phyloP scores from a whole-genome alignment of 2,113 vertebrate species.

The Albula glossodonta region DNA sequence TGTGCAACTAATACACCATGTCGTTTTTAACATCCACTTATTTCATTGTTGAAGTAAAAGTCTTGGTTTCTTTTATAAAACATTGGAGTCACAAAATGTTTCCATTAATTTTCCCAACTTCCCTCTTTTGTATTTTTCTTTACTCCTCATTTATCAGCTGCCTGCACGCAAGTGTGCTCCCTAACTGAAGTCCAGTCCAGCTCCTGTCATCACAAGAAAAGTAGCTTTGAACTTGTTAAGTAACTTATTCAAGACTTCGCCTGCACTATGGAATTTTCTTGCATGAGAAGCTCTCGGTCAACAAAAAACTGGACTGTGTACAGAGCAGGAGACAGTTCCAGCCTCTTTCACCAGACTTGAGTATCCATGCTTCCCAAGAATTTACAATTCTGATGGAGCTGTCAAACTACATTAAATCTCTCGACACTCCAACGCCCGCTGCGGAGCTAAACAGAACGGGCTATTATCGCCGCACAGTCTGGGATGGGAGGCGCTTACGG shows the following conservation, averaged over 20 bases:
- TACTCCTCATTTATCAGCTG: neutral
- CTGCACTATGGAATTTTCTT: constrained; percentile 22
- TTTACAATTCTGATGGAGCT: constrained; percentile 28
- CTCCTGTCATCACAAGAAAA: neutral
- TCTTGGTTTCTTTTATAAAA: too few relatives aligned
- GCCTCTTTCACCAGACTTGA: constrained; percentile 29
- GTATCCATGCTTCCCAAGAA: constrained; percentile 18
- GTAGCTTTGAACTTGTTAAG: neutral
- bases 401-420: constrained; percentile 18
- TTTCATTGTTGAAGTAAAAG: too few relatives aligned
- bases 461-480: too few relatives aligned
- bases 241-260: too few relatives aligned
- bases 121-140: neutral
- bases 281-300: constrained; percentile 30
- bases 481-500: too few relatives aligned
- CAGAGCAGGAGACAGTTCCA: constrained; percentile 16
- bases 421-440: too few relatives aligned
- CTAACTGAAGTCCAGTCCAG: neutral
- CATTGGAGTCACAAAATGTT: too few relatives aligned
- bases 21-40: too few relatives aligned
- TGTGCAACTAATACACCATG: too few relatives aligned
- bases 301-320: constrained; percentile 23
- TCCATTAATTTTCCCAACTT: too few relatives aligned
- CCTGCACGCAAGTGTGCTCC: neutral
- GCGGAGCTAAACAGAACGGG: too few relatives aligned